Evolutionary conservation across 2,797 vertebrate species (phyloP).

Genomic region (Macrochelys suwanniensis): DNA sequence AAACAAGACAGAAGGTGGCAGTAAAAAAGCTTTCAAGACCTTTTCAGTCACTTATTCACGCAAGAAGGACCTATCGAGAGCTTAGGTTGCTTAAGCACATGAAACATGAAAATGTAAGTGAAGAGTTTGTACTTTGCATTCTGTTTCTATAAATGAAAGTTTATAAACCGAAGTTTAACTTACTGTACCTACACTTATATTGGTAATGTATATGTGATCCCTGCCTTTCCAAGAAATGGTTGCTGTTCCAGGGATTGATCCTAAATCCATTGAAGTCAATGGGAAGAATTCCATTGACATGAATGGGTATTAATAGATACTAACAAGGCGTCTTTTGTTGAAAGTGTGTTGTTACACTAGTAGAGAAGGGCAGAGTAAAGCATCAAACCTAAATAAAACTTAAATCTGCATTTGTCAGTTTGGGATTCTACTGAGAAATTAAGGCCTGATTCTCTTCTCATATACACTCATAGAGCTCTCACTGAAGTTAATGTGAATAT

Average conservation of each 20-base stretch:
- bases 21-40: slow-evolving; percentile 98
- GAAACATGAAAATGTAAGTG: slow-evolving; percentile 97
- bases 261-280: neutral
- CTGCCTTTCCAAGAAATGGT: neutral
- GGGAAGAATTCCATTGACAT: neutral
- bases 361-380: neutral
- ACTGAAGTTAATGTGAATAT: neutral
- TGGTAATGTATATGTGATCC: neutral
- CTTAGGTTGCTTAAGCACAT: slow-evolving; percentile 96
- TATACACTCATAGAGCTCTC: neutral
- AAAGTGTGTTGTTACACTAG: neutral
- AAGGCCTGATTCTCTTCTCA: neutral
- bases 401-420: neutral
- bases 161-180: neutral
- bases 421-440: neutral
- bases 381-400: neutral
- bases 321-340: neutral
- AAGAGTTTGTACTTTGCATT: slow-evolving; percentile 1
- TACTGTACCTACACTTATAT: neutral
- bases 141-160: neutral
- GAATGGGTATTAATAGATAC: neutral
- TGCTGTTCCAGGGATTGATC: neutral
- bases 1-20: slow-evolving; percentile 91
- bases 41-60: slow-evolving; percentile 96
- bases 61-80: slow-evolving; percentile 94